Conservation (phyloP, 35 echinoderm and acorn worm genomes). For the Apostichopus japonicus region DNA sequence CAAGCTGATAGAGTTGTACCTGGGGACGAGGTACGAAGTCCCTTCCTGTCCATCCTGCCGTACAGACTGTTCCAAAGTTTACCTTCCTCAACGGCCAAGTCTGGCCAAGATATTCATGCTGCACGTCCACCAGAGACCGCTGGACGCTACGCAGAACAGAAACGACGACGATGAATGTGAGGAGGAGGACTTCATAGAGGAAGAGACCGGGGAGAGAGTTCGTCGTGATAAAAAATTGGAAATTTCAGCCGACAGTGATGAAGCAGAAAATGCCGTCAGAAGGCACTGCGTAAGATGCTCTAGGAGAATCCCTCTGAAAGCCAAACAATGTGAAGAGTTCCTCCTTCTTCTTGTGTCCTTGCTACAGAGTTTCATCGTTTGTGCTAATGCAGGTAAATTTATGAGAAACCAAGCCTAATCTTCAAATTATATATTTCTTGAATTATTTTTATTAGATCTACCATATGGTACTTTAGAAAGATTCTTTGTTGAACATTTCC, state of each 20-base stretch:
- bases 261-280: background rate
- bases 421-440: too few relatives aligned
- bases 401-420: too few relatives aligned
- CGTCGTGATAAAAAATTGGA: background rate
- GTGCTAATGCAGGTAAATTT: background rate
- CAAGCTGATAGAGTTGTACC: slow-evolving; percentile 15
- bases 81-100: background rate
- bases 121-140: slow-evolving; percentile 25
- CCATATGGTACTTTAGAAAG: too few relatives aligned
- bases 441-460: too few relatives aligned
- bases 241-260: background rate
- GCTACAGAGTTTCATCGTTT: slow-evolving; percentile 16
- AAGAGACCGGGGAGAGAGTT: slow-evolving; percentile 13
- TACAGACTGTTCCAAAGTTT: background rate
- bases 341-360: background rate
- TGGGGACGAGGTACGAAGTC: background rate
- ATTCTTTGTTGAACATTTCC: too few relatives aligned
- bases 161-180: background rate
- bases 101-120: background rate
- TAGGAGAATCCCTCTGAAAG: background rate
- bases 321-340: slow-evolving; percentile 17
- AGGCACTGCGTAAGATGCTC: slow-evolving; percentile 25
- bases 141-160: background rate
- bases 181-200: background rate
- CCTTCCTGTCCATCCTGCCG: background rate